These are phyloP conservation scores for Syngnathoides biaculeatus DNA, from an alignment of 2,113 vertebrate species.

Conservation along the genomic window DNA sequence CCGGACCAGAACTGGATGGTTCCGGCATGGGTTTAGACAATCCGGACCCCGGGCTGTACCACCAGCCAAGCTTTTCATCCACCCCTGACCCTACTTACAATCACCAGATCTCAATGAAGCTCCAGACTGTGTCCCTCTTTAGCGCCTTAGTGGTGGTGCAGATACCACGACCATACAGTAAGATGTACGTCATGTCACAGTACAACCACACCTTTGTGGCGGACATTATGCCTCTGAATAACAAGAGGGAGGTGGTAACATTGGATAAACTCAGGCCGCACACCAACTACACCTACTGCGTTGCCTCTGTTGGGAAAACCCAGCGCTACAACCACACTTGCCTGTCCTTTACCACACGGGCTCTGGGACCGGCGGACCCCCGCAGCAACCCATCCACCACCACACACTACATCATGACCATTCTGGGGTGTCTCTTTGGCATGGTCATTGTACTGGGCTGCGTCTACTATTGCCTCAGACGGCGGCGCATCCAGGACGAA, in stretches of 20 bases:
- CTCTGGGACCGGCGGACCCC: conserved; percentile 75
- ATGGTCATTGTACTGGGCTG: conserved; percentile 96
- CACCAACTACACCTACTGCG: conserved; percentile 93
- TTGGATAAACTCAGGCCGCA: conserved; percentile 84
- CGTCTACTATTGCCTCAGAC: conserved; percentile 93
- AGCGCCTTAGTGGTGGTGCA: conserved; percentile 85
- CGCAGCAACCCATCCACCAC: conserved; percentile 84
- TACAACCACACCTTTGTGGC: conserved; percentile 86
- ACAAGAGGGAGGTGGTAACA: conserved; percentile 82
- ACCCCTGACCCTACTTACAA: conserved; percentile 79
- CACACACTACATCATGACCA: conserved; percentile 98
- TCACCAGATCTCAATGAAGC: conserved; percentile 80
- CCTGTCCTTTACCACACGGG: conserved; percentile 85
- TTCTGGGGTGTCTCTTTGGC: conserved; percentile 93
- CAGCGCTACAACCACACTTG: conserved; percentile 96
- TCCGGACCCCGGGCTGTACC: conserved; percentile 75
- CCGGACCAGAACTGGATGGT: conserved; percentile 80
- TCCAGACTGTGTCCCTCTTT: conserved; percentile 82
- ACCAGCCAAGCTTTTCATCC: conserved; percentile 82
- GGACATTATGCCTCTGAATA: conserved; percentile 87
- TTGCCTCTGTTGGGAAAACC: conserved; percentile 87
- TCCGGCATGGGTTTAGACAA: conserved; percentile 59
- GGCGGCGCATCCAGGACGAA: conserved; percentile 88
- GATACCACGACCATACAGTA: conserved; percentile 90
- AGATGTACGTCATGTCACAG: conserved; percentile 94